Evolutionary conservation across 2,888 invertebrate species (phyloP), one percentile per base, ranked within the genome.

Genomic region (Nemotelus pantherinus): DNA sequence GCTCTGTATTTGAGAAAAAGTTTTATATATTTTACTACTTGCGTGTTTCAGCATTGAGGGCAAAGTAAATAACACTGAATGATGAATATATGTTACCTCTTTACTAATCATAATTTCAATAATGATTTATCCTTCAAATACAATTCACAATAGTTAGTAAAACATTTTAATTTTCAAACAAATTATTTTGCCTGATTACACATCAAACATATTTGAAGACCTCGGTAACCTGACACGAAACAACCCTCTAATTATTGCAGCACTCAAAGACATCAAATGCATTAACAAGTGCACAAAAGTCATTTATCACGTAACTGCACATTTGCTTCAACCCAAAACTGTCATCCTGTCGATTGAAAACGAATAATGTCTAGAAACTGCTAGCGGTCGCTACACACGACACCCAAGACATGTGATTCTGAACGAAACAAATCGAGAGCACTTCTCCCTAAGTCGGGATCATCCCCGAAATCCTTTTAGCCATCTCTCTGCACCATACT

Each of bases 381-480:
- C 70, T 41, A 41, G 39, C 57, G 58, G 6, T 57, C 50, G 50
- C 41, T 48, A 47, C 70, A 39, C 70, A n/a, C 10, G 53, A 41
- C 63, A 43, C 25, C 10, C 10, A n/a, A 41, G 41, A 47, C 25
- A 70, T 43, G 43, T 41, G 43, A 55, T 70, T 70, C 39, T 63
- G 48, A 50, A 63, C 48, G 63, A 44, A 63, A 74, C 74, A 63
- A 39, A 72, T 72, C 58, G n/a, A 58, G 60, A 45, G 45, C 47
- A 63, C 25, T 68, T 6, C 6, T 58, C 41, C 63, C 60, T 63
- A 48, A 74, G 47, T 5, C 74, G 39, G 48, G 74, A 74, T 74
- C 74, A 74, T 60, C 74, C 60, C 60, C 41, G 41, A 63, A 74
- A 74, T 74, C 74, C 74, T 74, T 74, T 74, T 74, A 74, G 74